Base-by-base conservation (phyloP, 2,113 vertebrate species). In the Silurus glanis region DNA sequence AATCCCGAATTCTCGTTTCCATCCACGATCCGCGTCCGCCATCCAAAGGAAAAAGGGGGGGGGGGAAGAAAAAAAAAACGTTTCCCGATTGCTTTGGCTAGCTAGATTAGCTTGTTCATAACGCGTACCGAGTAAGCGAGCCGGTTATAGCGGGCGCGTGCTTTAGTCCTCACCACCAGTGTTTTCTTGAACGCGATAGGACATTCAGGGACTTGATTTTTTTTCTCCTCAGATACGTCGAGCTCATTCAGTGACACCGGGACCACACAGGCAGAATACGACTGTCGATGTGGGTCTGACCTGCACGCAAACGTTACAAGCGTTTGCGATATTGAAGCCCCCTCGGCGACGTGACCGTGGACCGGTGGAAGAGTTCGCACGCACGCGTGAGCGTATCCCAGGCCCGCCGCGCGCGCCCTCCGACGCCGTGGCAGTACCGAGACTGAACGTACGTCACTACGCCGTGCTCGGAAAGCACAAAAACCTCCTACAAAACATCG, bases 21-120 rank as follows among this genome's bases (percentile, higher is more conserved):
- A 69, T 87, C 80, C 91, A 90, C 89, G 75, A 37, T 83, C 62
- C 72, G 28, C 37, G 51, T 45, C 62, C 66, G 47, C n/a, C 74
- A 47, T 83, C 49, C 74, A 28, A 58, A 79, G 9, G 0, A 59
- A 59, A 59, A 17, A n/a, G 28, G 9, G 6, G 78, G 37, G 37
- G n/a, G n/a, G n/a, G n/a, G n/a, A n/a, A n/a, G n/a, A n/a, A n/a
- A n/a, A n/a, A n/a, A 37, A 37, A 37, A 37, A 37, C 37, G 37
- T 37, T 37, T 37, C 37, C 37, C 37, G 37, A 37, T 37, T 37
- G 37, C 37, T 37, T 62, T 74, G 75, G 69, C 83, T 53, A 80
- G 28, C 28, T 4, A 61, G 64, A n/a, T 49, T 80, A 66, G 25
- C 62, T 69, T 25, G n/a, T 28, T 37, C 10, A 55, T 28, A 21